Percentiles rank a stretch among this genome's conserved stretches.
These are phyloP conservation scores for Deilephila elpenor DNA, from an alignment of 2,888 invertebrate genomes.

Conservation along the genomic window DNA sequence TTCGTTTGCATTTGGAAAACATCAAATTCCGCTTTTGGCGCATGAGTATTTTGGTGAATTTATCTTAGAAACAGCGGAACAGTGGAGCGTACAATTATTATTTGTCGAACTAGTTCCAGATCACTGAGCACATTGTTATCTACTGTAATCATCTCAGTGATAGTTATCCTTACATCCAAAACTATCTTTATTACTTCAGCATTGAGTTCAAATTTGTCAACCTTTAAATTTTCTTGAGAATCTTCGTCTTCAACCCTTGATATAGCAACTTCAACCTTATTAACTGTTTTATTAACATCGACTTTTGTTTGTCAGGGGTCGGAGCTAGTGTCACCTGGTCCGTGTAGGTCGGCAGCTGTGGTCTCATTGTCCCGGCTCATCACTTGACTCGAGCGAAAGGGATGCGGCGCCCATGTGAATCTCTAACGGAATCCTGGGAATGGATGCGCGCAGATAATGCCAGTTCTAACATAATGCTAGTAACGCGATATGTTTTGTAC, in stretches of 20 bases:
- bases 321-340: conserved; percentile 71
- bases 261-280: conserved; percentile 39
- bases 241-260: conserved; percentile 43
- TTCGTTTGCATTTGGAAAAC: not conserved
- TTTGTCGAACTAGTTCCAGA: conserved; percentile 77
- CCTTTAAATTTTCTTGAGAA: conserved; percentile 48
- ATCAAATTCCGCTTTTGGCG: not conserved
- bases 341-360: conserved; percentile 71
- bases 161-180: conserved; percentile 46
- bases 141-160: conserved; percentile 65
- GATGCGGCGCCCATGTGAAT: conserved; percentile 79
- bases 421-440: conserved; percentile 74
- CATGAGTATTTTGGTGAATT: no score
- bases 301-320: conserved; percentile 42
- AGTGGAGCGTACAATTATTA: conserved; percentile 56
- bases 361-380: conserved; percentile 70
- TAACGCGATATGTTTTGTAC: conserved; percentile 62
- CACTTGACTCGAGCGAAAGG: conserved; percentile 83
- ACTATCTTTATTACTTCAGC: conserved; percentile 49
- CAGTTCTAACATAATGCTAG: conserved; percentile 58
- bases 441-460: conserved; percentile 65
- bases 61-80: conserved; percentile 40
- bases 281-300: conserved; percentile 40
- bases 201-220: conserved; percentile 60
- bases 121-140: conserved; percentile 77